These are phyloP conservation scores for Ambastaia sidthimunki DNA, from an alignment of 2,797 vertebrate species.

Conservation along the genomic window DNA sequence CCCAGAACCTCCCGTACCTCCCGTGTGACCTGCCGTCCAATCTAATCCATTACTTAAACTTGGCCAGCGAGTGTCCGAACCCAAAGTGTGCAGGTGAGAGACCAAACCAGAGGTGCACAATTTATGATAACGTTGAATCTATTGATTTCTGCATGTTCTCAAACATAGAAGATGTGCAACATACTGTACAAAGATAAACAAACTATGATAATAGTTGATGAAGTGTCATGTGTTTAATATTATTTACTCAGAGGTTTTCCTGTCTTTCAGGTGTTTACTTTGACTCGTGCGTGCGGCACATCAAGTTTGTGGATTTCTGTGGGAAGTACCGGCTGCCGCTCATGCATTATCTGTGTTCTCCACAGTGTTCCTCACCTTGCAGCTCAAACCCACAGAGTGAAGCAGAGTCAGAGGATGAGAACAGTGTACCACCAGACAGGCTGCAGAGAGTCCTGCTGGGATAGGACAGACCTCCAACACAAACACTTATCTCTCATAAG, in stretches of 20 bases:
- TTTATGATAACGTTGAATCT: background rate
- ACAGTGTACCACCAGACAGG: conserved; percentile 85
- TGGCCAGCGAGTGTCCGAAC: conserved; percentile 98
- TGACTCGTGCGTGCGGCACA: conserved; percentile 96
- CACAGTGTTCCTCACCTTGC: conserved; percentile 93
- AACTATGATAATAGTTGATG: background rate
- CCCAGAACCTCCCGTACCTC: conserved; percentile 84
- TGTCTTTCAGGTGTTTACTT: conserved; percentile 92
- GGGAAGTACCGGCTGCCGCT: conserved; percentile 97
- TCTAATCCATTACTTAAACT: conserved; percentile 86
- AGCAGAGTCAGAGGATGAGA: conserved; percentile 94
- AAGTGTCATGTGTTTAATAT: background rate
- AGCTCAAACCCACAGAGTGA: conserved; percentile 95
- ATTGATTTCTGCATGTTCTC: background rate
- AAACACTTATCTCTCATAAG: background rate
- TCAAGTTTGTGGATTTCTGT: conserved; percentile 99
- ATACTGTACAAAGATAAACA: no score
- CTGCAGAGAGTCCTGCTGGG: conserved; percentile 97
- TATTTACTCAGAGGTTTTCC: background rate
- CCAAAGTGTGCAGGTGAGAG: conserved; percentile 93
- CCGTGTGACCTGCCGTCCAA: conserved; percentile 85
- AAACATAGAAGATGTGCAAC: background rate
- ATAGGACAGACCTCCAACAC: conserved; percentile 65
- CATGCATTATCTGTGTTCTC: conserved; percentile 99
- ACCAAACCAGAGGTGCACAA: background rate